Conservation (phyloP, 1,140 invertebrate species). For the Solenopsis invicta region DNA sequence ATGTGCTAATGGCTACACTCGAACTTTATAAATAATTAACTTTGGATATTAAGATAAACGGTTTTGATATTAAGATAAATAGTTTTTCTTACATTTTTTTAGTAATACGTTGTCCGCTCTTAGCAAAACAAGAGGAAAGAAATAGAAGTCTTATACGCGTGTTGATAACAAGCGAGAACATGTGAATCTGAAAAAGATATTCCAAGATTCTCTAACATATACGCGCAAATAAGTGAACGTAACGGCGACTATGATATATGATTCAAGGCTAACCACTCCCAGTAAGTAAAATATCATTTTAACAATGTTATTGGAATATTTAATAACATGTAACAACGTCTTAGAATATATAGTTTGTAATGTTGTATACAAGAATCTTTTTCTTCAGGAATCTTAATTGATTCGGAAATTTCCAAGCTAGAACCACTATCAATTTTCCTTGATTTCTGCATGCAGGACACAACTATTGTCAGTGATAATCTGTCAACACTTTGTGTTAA, state of each 20-base stretch:
- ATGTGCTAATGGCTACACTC: not conserved
- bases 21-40: not conserved
- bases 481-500: no score
- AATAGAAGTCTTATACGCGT: not conserved
- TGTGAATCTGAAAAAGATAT: constrained; percentile 20
- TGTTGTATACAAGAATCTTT: no score
- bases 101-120: not conserved
- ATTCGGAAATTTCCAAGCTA: no score
- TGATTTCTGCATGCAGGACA: no score
- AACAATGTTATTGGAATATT: no score
- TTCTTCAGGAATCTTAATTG: no score
- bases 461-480: no score
- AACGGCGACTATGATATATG: constrained; percentile 4
- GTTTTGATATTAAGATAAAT: not conserved
- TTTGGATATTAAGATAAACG: not conserved
- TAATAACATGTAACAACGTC: no score
- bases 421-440: no score
- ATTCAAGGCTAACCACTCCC: constrained; percentile 68
- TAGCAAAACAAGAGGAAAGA: not conserved
- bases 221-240: constrained; percentile 37
- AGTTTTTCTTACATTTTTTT: constrained; percentile 10
- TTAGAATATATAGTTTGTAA: no score
- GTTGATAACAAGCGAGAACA: not conserved
- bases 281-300: no score
- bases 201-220: not conserved